Base-by-base conservation (phyloP, 2,797 vertebrate genomes). In the Ptychobarbus kaznakovi region DNA sequence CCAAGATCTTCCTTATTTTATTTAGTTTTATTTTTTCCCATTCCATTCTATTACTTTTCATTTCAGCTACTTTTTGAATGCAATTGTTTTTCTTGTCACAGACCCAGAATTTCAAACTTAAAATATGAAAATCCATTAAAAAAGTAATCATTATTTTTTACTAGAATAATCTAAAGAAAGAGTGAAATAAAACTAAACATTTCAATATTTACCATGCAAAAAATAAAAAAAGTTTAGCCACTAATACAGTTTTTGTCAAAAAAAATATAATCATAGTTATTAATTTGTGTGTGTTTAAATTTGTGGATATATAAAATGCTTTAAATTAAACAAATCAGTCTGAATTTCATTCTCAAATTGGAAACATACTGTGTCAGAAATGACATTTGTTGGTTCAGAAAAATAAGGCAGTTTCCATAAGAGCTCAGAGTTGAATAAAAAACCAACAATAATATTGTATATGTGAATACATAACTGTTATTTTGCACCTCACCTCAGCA, bases 401-500 rank as follows among this genome's bases (percentile, higher is more conserved):
- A 66, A 35, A 32, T 3, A 66, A 66, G 28, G 25, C 25, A 56
- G 73, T 76, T 56, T 74, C 9, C 74, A 53, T 56, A 38, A 53
- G 32, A 53, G 74, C 2, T 20, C 28, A 56, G 12, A 40, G 12
- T 56, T 61, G 11, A 77, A 77, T 4, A 77, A n/a, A 42, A 6
- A 61, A 13, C 32, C 49, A n/a, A 38, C 51, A 58, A 76, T 13
- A 38, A 15, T 38, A 7, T 7, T 58, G 13, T 10, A 16, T 11
- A 49, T 49, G 13, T 49, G 15, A 0, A 28, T 73, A 9, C 49
- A n/a, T 46, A 4, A 35, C 35, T 9, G 25, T 68, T 11, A 58
- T 56, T 76, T 6, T 86, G 63, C 28, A 83, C 28, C 94, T 95
- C 89, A 96, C 95, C 94, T 94, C 92, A 3, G 88, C 87, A 44